These are phyloP conservation scores for Prionchulus punctatus DNA, from an alignment of 2,888 invertebrate species.

Conservation along the genomic window DNA sequence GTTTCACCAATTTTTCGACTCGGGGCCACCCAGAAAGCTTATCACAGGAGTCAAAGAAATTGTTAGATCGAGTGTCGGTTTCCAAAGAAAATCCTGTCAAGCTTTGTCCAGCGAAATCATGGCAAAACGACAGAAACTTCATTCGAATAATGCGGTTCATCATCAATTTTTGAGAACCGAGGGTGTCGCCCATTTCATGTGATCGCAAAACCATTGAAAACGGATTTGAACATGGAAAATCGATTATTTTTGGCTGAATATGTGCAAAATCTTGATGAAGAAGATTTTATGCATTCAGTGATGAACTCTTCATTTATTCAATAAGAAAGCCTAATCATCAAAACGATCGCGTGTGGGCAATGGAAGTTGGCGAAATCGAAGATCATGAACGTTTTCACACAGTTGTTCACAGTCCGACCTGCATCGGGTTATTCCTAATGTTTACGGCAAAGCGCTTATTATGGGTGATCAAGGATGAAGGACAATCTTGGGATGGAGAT, in stretches of 20 bases:
- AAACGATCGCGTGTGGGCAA: too few species aligned
- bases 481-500: too few species aligned
- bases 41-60: not conserved
- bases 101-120: not conserved
- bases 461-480: too few species aligned
- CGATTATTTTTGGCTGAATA: not conserved
- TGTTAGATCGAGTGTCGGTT: not conserved
- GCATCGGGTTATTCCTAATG: too few species aligned
- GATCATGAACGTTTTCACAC: too few species aligned
- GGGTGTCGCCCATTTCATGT: not conserved
- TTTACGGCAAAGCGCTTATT: too few species aligned
- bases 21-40: not conserved
- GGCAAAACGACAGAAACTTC: slow-evolving; percentile 1
- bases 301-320: too few species aligned
- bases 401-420: too few species aligned
- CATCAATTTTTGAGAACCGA: not conserved
- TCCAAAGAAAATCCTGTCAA: not conserved
- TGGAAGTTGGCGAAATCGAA: too few species aligned
- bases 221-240: not conserved
- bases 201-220: not conserved
- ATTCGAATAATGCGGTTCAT: not conserved
- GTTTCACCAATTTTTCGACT: not conserved
- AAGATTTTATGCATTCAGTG: too few species aligned
- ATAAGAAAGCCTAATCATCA: too few species aligned
- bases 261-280: too few species aligned